These are phyloP conservation scores for Drosophila basisetae DNA, from an alignment of 2,888 invertebrate species.

Conservation along the genomic window DNA sequence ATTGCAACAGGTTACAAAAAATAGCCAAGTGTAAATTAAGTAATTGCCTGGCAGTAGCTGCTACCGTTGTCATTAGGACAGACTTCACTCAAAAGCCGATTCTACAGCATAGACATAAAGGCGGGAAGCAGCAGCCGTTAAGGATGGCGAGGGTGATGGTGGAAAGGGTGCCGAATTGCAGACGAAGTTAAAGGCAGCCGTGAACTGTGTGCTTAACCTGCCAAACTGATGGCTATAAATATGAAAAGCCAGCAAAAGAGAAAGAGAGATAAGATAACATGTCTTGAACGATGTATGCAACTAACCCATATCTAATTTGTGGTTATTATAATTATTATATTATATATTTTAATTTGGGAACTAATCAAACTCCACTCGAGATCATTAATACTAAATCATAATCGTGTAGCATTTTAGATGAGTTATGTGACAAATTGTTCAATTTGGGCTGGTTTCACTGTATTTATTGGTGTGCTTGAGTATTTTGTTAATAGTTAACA, in stretches of 20 bases:
- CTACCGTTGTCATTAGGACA: constrained; percentile 77
- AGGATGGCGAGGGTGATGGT: neutral
- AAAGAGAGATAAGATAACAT: neutral
- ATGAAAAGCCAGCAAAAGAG: constrained; percentile 16
- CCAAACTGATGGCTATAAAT: constrained; percentile 57
- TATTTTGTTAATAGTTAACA: constrained; percentile 5
- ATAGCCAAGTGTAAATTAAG: constrained; percentile 73
- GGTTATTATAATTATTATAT: neutral
- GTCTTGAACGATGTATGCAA: neutral
- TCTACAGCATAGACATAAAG: constrained; percentile 27
- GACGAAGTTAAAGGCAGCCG: constrained; percentile 14
- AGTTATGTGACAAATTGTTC: neutral
- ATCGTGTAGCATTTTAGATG: neutral
- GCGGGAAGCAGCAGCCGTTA: constrained; percentile 26
- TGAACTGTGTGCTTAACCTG: constrained; percentile 59
- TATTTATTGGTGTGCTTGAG: neutral
- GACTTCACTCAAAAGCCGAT: constrained; percentile 63
- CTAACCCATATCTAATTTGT: neutral
- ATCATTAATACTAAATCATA: neutral
- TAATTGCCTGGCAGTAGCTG: constrained; percentile 73
- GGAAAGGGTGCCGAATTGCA: neutral
- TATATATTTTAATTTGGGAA: neutral
- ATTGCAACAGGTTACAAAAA: constrained; percentile 39
- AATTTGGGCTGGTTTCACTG: neutral
- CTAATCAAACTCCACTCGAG: neutral